Conservation (phyloP, 2,797 vertebrate species). For the Pipistrellus kuhlii region DNA sequence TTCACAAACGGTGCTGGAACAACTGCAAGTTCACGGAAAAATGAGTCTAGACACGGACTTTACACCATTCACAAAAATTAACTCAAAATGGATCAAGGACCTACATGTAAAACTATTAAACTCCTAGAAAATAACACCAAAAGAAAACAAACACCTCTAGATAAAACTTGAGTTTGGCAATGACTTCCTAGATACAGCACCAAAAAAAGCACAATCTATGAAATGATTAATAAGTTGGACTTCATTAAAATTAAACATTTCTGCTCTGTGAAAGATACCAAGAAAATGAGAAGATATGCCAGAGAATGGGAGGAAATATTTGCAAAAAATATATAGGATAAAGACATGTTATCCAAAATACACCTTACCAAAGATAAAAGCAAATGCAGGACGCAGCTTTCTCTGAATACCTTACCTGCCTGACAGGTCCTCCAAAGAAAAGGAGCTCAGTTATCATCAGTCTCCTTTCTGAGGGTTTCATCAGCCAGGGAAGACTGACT, state of each 20-base stretch:
- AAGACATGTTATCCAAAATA: not conserved
- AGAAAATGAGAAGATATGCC: not conserved
- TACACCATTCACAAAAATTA: not conserved
- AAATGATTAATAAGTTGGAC: not conserved
- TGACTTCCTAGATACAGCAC: not conserved
- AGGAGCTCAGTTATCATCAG: not conserved
- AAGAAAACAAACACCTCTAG: not conserved
- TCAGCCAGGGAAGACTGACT: not conserved
- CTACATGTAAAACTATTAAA: not conserved
- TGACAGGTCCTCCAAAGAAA: not conserved
- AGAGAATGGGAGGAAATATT: not conserved
- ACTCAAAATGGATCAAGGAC: not conserved
- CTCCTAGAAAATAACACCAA: not conserved
- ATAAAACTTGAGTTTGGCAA: not conserved
- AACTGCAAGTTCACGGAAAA: not conserved
- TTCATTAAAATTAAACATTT: not conserved
- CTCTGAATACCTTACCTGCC: not conserved
- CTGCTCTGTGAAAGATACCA: not conserved
- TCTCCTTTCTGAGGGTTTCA: not conserved
- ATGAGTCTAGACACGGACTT: not conserved
- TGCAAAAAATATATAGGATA: not conserved
- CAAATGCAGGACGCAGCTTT: not conserved
- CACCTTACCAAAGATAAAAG: not conserved
- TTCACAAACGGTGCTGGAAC: not conserved
- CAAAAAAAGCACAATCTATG: not conserved